Evolutionary conservation across 2,888 invertebrate genomes (phyloP), one percentile per base, ranked within the genome.

Genomic region (Toxonevra muliebris): DNA sequence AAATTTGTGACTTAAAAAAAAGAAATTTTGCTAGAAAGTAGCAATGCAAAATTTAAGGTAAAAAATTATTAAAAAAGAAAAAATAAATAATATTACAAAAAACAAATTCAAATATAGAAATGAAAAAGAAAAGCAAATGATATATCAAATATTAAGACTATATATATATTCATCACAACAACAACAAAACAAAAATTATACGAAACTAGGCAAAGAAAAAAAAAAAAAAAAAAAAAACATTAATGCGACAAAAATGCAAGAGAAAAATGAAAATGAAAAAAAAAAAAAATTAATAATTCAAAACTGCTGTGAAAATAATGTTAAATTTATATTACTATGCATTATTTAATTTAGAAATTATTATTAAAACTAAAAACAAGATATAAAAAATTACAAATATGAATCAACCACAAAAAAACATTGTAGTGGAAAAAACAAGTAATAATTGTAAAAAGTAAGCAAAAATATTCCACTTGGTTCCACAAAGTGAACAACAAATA

Each of bases 11-110:
- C 13, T 55, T 48, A 19, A 45, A 11, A 43, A 45, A 63, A 20
- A 63, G 7, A 61, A 50, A 50, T n/a, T 58, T 58, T 58, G 58
- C 43, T 41, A n/a, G 58, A 48, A 48, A 13, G 48, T 15, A 5
- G 15, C n/a, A 3, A n/a, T n/a, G 48, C 7, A 48, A 48, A 48
- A 48, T 9, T 10, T 2, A 48, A 8, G 48, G n/a, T 15, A 15
- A 48, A 53, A 71, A 66, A 73, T 68, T 71, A 53, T 71, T 68
- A 62, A 54, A 43, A 42, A 61, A 61, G 40, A 15, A 13, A 12
- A 55, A n/a, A 59, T 1, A 9, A 61, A 13, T 30, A 63, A 8
- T 30, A 45, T n/a, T 12, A 17, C 17, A 58, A 50, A 61, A 61
- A 42, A 50, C 7, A 42, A 63, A 19, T 19, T n/a, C 53, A 66